phyloP scores from a whole-genome alignment of 2,888 invertebrate genomes.

The Leistus spinibarbis region DNA sequence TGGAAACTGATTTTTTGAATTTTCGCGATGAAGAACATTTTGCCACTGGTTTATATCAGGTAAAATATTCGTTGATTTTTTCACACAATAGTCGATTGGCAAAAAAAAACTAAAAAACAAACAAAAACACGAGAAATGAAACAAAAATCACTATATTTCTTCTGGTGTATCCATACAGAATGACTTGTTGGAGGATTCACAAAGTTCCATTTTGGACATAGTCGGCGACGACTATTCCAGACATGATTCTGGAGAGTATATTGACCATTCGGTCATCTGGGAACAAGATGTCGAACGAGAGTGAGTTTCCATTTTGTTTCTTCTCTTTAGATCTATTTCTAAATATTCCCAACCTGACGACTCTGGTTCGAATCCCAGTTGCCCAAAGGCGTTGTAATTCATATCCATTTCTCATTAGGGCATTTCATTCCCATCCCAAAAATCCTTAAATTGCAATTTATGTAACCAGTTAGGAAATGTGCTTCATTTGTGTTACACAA shows the following conservation, averaged over 20 bases:
- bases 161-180: constrained; percentile 39
- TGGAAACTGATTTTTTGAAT: constrained; percentile 61
- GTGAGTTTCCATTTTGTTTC: no score
- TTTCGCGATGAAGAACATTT: constrained; percentile 61
- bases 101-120: background rate
- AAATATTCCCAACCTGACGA: no score
- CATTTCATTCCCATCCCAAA: no score
- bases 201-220: constrained; percentile 45
- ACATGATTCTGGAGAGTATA: constrained; percentile 16
- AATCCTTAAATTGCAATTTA: no score
- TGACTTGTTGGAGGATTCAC: constrained; percentile 49
- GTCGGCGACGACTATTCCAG: constrained; percentile 22
- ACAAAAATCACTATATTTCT: background rate
- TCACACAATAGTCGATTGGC: background rate
- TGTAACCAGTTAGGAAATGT: no score
- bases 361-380: no score
- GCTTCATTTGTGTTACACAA: no score
- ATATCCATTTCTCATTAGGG: no score
- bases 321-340: no score
- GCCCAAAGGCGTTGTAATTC: no score
- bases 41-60: constrained; percentile 45
- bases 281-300: constrained; percentile 52
- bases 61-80: background rate
- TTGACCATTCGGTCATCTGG: constrained; percentile 41
- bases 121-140: background rate